phyloP scores from a whole-genome alignment of 2,797 vertebrate genomes.

The Lacerta viridis region DNA sequence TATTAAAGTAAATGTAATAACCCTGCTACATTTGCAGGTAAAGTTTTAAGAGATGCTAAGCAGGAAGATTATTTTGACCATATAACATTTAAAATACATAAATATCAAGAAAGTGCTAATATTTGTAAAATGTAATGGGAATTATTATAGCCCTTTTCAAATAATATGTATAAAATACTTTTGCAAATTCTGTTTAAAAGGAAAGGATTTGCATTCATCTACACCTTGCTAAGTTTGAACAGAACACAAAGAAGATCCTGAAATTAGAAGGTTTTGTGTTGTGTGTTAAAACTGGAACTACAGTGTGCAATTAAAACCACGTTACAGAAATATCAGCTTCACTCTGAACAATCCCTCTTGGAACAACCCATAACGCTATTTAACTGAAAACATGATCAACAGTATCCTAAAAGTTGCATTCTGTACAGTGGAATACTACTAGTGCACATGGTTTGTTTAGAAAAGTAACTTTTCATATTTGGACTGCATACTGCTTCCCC shows the following conservation, averaged over 20 bases:
- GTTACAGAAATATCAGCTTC: slow-evolving; percentile 44
- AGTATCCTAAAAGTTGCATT: slow-evolving; percentile 47
- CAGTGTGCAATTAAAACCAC: slow-evolving; percentile 46
- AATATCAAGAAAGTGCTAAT: slow-evolving; percentile 81
- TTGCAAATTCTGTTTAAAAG: slow-evolving; percentile 60
- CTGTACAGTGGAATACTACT: slow-evolving; percentile 64
- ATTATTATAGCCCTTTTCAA: slow-evolving; percentile 73
- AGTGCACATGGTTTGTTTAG: slow-evolving; percentile 34
- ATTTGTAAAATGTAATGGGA: slow-evolving; percentile 76
- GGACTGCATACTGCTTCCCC: slow-evolving; percentile 10
- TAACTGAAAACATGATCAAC: slow-evolving; percentile 51
- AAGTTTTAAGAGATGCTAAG: slow-evolving; percentile 80
- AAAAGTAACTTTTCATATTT: background rate
- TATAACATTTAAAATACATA: slow-evolving; percentile 78
- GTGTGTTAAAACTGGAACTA: slow-evolving; percentile 48
- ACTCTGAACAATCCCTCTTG: slow-evolving; percentile 49
- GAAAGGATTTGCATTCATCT: slow-evolving; percentile 63
- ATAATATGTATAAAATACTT: slow-evolving; percentile 73
- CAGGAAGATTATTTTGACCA: slow-evolving; percentile 80
- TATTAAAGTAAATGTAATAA: slow-evolving; percentile 82
- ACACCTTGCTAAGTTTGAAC: slow-evolving; percentile 68
- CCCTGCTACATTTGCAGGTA: slow-evolving; percentile 78
- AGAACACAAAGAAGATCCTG: slow-evolving; percentile 50
- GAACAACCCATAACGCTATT: slow-evolving; percentile 23
- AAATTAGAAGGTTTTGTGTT: slow-evolving; percentile 31